Conservation (phyloP, 2,113 vertebrate species). For the Sinocyclocheilus anshuiensis region DNA sequence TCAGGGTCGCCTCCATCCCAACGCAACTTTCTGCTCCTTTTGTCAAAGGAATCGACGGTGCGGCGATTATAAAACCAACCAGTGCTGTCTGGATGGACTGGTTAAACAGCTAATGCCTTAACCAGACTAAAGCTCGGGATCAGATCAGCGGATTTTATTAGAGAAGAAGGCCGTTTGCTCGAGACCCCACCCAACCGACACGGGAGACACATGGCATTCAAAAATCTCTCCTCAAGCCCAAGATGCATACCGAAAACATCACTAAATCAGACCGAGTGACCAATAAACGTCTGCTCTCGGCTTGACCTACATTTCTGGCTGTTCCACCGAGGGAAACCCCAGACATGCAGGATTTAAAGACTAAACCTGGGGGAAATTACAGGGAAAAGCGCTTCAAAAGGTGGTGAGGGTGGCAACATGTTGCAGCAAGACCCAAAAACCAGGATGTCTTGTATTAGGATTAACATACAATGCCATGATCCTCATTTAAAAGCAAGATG, state of each 20-base stretch:
- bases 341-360: neutral
- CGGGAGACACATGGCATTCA: slow-evolving; percentile 33
- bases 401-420: slow-evolving; percentile 32
- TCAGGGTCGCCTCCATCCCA: slow-evolving; percentile 58
- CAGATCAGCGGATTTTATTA: slow-evolving; percentile 68
- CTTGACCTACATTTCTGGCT: slow-evolving; percentile 33
- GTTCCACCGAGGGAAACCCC: neutral
- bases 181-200: slow-evolving; percentile 76
- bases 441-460: neutral
- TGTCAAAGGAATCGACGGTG: slow-evolving; percentile 16
- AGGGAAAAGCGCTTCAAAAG: neutral
- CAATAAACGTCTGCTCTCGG: neutral
- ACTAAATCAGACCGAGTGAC: neutral
- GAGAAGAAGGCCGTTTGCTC: slow-evolving; percentile 57
- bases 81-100: slow-evolving; percentile 31
- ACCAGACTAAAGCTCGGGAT: slow-evolving; percentile 70
- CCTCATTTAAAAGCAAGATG: neutral
- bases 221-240: slow-evolving; percentile 12
- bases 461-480: neutral
- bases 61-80: slow-evolving; percentile 20
- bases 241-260: neutral
- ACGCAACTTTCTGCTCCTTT: slow-evolving; percentile 14
- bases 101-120: slow-evolving; percentile 68
- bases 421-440: slow-evolving; percentile 25
- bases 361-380: neutral